These are phyloP conservation scores for Cantharis nigra DNA, from an alignment of 2,888 invertebrate species.

Conservation along the genomic window DNA sequence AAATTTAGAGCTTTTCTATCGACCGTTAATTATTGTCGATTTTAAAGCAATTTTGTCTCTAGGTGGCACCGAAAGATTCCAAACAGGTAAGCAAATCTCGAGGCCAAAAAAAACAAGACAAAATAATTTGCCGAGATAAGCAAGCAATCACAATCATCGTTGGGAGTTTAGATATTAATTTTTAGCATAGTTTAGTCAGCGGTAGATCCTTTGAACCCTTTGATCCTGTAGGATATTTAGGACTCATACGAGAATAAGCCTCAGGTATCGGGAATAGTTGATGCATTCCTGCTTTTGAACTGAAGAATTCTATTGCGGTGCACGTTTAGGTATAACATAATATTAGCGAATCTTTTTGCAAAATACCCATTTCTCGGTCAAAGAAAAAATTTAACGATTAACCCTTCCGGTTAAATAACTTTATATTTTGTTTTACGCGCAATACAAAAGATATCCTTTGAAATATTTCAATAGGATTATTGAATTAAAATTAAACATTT, in stretches of 20 bases:
- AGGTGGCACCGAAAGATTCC: not conserved
- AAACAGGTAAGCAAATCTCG: too few relatives aligned
- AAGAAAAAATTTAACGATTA: not conserved
- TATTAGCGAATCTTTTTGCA: slow-evolving; percentile 13
- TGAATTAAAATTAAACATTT: slow-evolving; percentile 21
- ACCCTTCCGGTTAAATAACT: not conserved
- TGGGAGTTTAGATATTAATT: slow-evolving; percentile 52
- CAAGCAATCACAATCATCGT: slow-evolving; percentile 48
- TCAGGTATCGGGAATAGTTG: slow-evolving; percentile 54
- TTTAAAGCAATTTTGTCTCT: not conserved
- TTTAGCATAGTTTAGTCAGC: slow-evolving; percentile 55
- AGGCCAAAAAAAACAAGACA: slow-evolving; percentile 9
- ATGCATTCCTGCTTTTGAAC: slow-evolving; percentile 45
- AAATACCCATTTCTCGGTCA: not conserved
- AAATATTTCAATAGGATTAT: not conserved
- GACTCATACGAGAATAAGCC: slow-evolving; percentile 41
- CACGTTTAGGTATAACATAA: slow-evolving; percentile 23
- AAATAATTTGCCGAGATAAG: slow-evolving; percentile 17
- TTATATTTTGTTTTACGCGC: not conserved
- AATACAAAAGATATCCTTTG: not conserved
- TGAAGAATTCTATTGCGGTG: slow-evolving; percentile 26
- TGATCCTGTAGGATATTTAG: slow-evolving; percentile 37
- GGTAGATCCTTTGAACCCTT: slow-evolving; percentile 42
- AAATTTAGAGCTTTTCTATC: not conserved
- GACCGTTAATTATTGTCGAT: not conserved